phyloP scores from a whole-genome alignment of 2,797 vertebrate species.

The Lateolabrax maculatus region DNA sequence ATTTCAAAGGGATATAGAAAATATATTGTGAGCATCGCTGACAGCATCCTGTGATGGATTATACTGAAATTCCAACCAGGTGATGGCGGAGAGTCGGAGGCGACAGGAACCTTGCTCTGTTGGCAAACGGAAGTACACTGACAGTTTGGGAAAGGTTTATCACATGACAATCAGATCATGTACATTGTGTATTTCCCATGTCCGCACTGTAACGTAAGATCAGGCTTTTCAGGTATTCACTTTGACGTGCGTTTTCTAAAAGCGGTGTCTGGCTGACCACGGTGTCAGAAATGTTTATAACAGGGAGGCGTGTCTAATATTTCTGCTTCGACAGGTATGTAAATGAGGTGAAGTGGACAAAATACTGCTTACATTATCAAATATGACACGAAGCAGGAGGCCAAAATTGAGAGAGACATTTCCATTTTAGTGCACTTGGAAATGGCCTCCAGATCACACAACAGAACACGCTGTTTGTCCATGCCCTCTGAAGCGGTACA shows the following conservation, averaged over 20 bases:
- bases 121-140: not conserved
- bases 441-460: too few species aligned
- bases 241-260: not conserved
- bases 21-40: not conserved
- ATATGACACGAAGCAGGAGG: not conserved
- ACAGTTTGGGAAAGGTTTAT: not conserved
- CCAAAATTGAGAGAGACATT: not conserved
- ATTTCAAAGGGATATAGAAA: not conserved
- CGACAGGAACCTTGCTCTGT: not conserved
- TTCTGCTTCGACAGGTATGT: not conserved
- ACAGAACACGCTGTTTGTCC: too few species aligned
- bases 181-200: not conserved
- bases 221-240: not conserved
- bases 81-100: not conserved
- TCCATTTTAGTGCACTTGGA: too few species aligned
- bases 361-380: not conserved
- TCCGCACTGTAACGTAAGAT: not conserved
- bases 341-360: not conserved
- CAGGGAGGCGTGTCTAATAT: not conserved
- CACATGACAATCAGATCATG: not conserved
- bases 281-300: not conserved
- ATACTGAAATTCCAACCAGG: not conserved
- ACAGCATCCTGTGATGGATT: constrained; percentile 10
- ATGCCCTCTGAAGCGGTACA: too few species aligned
- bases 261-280: not conserved